Evolutionary conservation across 1,140 invertebrate species (phyloP), one percentile per base, ranked within the genome.

Genomic region (Brachionus asplanchnoidis): DNA sequence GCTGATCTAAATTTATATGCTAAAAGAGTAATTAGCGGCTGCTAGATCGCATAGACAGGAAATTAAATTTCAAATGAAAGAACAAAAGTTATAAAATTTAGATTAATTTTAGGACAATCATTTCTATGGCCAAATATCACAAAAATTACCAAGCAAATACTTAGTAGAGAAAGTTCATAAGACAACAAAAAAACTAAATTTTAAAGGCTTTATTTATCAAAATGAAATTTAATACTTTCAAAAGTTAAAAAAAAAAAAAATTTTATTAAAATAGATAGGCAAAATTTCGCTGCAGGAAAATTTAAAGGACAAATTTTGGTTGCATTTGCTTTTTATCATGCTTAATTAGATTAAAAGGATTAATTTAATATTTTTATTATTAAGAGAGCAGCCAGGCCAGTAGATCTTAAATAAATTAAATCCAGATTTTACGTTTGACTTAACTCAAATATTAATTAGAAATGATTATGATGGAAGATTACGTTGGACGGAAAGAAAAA

Each of bases 341-440:
- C n/a, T 60, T 60, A 26, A 60, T 60, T 60, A 60, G 20, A 60
- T 60, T 26, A 60, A 26, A 20, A 9, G 32, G 26, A 28, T 28
- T 28, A 28, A 28, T 28, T 28, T 28, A 28, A 28, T 28, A 28
- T 28, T 28, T 2, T 28, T 28, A 28, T 28, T 28, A 36, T 36
- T 36, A 36, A 36, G 32, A 36, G 32, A 36, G 53, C 9, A 60
- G 53, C 9, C 53, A 60, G 53, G 9, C 53, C 20, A 60, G 17
- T 1, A 20, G 53, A 60, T 8, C 20, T 26, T 60, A 23, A 23
- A 60, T 60, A 9, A 46, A 46, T 46, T 46, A 32, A 68, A 32
- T 28, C 12, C 32, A 68, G 17, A 68, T 68, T 73, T 73, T 73
- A 73, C 68, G 68, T 40, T 73, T 42, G 68, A 73, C 12, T 73